A percentile compares a stretch with the other conserved stretches of the same genome.
Evolutionary conservation across 2,113 vertebrate genomes (phyloP).

Genomic region (Rhinopithecus roxellana): DNA sequence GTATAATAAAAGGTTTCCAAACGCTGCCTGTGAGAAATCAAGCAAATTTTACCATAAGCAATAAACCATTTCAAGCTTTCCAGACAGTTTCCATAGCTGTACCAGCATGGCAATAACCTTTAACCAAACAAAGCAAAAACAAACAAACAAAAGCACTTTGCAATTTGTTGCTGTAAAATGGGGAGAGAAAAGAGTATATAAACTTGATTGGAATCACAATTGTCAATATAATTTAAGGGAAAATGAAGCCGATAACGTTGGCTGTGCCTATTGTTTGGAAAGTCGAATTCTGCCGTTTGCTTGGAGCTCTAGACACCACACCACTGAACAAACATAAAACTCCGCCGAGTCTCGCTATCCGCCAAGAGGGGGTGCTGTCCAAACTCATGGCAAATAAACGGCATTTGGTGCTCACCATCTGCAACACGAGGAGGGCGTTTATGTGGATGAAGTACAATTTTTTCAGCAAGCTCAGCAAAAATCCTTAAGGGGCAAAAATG

Average conservation of each 20-base stretch:
- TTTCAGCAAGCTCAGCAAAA: slow-evolving; percentile 58
- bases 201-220: slow-evolving; percentile 77
- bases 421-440: slow-evolving; percentile 73
- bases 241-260: slow-evolving; percentile 78
- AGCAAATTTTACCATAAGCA: slow-evolving; percentile 87
- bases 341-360: slow-evolving; percentile 64
- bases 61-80: slow-evolving; percentile 70
- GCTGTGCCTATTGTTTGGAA: slow-evolving; percentile 71
- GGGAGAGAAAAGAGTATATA: slow-evolving; percentile 69
- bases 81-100: slow-evolving; percentile 88
- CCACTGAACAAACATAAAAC: slow-evolving; percentile 65
- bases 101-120: slow-evolving; percentile 89
- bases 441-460: slow-evolving; percentile 74
- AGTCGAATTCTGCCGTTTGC: slow-evolving; percentile 75
- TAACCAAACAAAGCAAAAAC: slow-evolving; percentile 70
- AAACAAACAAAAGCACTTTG: too few species aligned
- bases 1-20: slow-evolving; percentile 92
- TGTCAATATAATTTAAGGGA: slow-evolving; percentile 84
- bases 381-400: slow-evolving; percentile 43
- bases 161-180: neutral
- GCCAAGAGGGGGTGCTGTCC: slow-evolving; percentile 70
- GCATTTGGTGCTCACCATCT: slow-evolving; percentile 74
- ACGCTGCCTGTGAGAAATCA: slow-evolving; percentile 92
- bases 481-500: slow-evolving; percentile 75
- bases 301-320: slow-evolving; percentile 82